These are phyloP conservation scores for Pachymerium ferrugineum DNA, from an alignment of 2,888 invertebrate species.

Conservation along the genomic window DNA sequence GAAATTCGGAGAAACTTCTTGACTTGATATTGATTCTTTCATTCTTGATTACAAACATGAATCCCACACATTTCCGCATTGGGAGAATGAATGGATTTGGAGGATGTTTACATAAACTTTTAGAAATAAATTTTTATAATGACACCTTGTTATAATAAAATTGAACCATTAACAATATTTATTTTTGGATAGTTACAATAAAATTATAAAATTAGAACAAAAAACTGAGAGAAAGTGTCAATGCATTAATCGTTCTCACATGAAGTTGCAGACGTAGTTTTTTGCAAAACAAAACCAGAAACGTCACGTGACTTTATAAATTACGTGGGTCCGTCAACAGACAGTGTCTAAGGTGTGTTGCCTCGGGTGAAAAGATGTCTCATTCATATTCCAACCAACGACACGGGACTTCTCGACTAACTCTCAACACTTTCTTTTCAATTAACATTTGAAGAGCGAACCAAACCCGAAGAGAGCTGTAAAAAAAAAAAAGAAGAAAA, in stretches of 20 bases:
- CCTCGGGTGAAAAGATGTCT: neutral
- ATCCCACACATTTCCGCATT: constrained; percentile 6
- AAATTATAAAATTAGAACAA: no score
- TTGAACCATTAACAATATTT: no score
- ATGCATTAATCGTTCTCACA: no score
- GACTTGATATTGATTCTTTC: neutral
- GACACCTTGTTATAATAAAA: no score
- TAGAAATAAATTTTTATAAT: no score
- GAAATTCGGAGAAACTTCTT: neutral
- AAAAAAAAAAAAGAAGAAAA: neutral
- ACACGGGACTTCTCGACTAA: neutral
- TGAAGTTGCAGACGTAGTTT: no score
- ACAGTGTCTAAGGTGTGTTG: neutral
- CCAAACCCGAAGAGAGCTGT: no score
- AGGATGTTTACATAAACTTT: no score
- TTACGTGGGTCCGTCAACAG: neutral
- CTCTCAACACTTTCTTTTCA: neutral
- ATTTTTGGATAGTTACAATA: no score
- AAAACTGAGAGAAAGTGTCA: no score
- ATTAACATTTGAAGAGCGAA: neutral
- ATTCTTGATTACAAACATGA: neutral
- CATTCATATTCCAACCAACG: neutral
- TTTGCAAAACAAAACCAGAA: neutral
- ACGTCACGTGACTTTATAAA: neutral
- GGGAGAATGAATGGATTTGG: neutral